Evolutionary conservation across 2,113 vertebrate genomes (phyloP).

Genomic region (Melanerpes formicivorus): DNA sequence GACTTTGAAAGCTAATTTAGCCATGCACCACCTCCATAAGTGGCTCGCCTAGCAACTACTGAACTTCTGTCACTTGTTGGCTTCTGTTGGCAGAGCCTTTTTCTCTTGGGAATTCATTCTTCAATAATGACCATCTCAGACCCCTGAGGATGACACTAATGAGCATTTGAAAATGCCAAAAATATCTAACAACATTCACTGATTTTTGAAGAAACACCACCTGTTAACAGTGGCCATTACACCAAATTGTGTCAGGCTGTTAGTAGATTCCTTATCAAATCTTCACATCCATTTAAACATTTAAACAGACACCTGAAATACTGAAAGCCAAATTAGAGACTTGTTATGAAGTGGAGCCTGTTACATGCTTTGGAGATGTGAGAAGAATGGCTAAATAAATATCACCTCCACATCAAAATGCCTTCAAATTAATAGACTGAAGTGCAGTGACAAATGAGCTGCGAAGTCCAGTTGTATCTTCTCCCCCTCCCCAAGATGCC

Average conservation of each 20-base stretch:
- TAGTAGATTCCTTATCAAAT: not conserved
- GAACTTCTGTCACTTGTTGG: conserved; percentile 75
- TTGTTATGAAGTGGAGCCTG: conserved; percentile 20
- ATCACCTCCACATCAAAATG: not conserved
- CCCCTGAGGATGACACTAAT: conserved; percentile 75
- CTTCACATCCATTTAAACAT: conserved; percentile 16
- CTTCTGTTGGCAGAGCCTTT: conserved; percentile 55
- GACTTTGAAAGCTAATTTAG: conserved; percentile 83
- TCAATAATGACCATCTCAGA: conserved; percentile 72
- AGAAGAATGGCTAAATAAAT: not conserved
- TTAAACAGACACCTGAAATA: not conserved
- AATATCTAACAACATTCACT: conserved; percentile 16
- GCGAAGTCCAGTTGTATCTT: not conserved
- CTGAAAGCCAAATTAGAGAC: conserved; percentile 51
- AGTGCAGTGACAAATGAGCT: not conserved
- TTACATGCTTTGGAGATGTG: not conserved
- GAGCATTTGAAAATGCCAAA: conserved; percentile 79
- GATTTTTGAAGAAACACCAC: conserved; percentile 55
- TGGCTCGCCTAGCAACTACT: conserved; percentile 67
- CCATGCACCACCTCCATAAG: conserved; percentile 62
- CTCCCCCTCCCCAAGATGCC: not conserved
- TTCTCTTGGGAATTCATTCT: conserved; percentile 58
- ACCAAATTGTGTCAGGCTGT: conserved; percentile 10
- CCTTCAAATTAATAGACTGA: not conserved
- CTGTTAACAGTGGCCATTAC: conserved; percentile 43